Percentiles rank a stretch among this genome's conserved stretches.
phyloP scores from a whole-genome alignment of 2,113 vertebrate genomes.

The Polyodon spathula region DNA sequence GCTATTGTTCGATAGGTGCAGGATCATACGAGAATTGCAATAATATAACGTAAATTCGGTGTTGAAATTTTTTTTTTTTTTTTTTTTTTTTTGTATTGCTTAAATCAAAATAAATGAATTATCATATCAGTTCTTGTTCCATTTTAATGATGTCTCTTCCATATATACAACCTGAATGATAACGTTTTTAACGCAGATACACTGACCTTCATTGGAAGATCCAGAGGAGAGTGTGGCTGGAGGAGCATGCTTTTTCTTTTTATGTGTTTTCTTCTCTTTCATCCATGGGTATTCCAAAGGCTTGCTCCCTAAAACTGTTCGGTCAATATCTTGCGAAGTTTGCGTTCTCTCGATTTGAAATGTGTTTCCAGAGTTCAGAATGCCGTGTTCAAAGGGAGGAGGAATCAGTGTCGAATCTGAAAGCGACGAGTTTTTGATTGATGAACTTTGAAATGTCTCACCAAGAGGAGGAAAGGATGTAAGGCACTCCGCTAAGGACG shows the following conservation, averaged over 20 bases:
- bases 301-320: conserved; percentile 30
- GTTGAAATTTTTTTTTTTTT: too few relatives aligned
- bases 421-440: conserved; percentile 81
- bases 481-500: conserved; percentile 44
- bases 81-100: too few relatives aligned
- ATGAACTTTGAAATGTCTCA: conserved; percentile 81
- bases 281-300: conserved; percentile 28
- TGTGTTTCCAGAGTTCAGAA: conserved; percentile 65
- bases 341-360: conserved; percentile 54
- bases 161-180: too few relatives aligned
- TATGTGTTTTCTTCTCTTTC: conserved; percentile 32
- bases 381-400: conserved; percentile 67
- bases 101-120: too few relatives aligned
- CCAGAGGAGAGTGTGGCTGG: conserved; percentile 11
- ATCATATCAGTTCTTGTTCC: too few relatives aligned
- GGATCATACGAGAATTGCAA: too few relatives aligned
- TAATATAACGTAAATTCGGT: too few relatives aligned
- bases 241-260: conserved; percentile 23
- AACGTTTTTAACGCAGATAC: too few relatives aligned
- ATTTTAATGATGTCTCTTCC: too few relatives aligned
- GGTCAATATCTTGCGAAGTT: conserved; percentile 37
- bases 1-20: too few relatives aligned
- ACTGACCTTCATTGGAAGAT: conserved; percentile 18
- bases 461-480: conserved; percentile 68
- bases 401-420: conserved; percentile 70